A percentile compares a stretch with the other conserved stretches of the same genome.
Evolutionary conservation across 1,140 invertebrate species (phyloP).

Genomic region (Cecropterus lyciades): DNA sequence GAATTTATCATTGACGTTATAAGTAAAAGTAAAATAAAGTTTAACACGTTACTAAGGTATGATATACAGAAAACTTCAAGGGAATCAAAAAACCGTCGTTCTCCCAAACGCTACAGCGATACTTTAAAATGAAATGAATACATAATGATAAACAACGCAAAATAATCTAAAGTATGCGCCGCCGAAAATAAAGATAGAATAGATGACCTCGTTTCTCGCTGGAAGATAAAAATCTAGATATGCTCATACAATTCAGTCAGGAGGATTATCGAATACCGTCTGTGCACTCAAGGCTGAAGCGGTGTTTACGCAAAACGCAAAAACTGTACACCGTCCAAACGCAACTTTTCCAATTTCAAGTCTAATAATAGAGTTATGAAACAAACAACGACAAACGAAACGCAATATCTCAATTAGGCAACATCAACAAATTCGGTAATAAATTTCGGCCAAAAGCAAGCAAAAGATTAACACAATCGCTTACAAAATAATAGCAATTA

Average conservation of each 20-base stretch:
- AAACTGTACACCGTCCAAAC: slow-evolving; percentile 12
- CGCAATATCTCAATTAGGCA: slow-evolving; percentile 29
- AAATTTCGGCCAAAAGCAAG: slow-evolving; percentile 16
- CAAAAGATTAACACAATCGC: slow-evolving; percentile 1
- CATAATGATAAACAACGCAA: slow-evolving; percentile 3
- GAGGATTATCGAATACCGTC: slow-evolving; percentile 20
- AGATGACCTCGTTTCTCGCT: slow-evolving; percentile 38
- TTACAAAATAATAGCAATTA: slow-evolving; percentile 32
- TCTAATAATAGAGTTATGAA: slow-evolving; percentile 28
- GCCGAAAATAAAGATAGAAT: slow-evolving; percentile 33
- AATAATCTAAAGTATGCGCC: slow-evolving; percentile 17
- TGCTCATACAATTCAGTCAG: slow-evolving; percentile 27
- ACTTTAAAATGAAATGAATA: background rate
- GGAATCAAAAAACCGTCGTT: background rate
- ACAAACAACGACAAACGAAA: slow-evolving; percentile 20
- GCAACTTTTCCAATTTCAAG: slow-evolving; percentile 20
- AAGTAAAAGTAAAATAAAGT: too few species aligned
- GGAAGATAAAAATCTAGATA: slow-evolving; percentile 40
- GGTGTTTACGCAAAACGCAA: slow-evolving; percentile 25
- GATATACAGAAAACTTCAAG: background rate
- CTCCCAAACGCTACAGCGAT: background rate
- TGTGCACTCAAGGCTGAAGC: slow-evolving; percentile 15
- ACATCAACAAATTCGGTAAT: slow-evolving; percentile 23
- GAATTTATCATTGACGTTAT: too few species aligned
- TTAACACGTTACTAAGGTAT: background rate